Evolutionary conservation across 2,888 invertebrate genomes (phyloP), one percentile per base, ranked within the genome.

Genomic region (Tetragonula carbonaria): DNA sequence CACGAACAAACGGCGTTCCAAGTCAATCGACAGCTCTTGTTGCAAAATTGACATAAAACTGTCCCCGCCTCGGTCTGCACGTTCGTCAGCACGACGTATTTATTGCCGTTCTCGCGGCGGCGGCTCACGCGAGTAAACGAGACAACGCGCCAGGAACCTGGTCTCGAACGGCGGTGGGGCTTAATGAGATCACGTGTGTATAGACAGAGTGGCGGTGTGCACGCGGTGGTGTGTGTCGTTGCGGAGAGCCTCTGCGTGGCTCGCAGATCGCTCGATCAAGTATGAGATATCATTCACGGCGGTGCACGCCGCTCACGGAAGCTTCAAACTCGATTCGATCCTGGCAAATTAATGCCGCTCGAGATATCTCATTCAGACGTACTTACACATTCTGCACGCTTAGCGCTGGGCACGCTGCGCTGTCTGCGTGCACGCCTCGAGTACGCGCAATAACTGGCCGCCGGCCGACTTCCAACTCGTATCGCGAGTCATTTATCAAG

Each of bases 261-360:
- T 55, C 71, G 78, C 72, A 59, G 76, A 66, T 67, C 75, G 74
- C 71, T 87, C 82, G 91, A 91, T 91, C 89, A 81, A 81, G 87
- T 86, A 88, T 81, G 84, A 91, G 92, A 91, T 91, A 90, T 86
- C 88, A 91, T 91, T 91, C 87, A 88, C 86, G 76, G 82, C 74
- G 78, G 72, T 76, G 83, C 80, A 86, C 85, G 87, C 80, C 78
- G 86, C 79, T 86, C 88, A 72, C 90, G 89, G 91, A 87, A 91
- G 91, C 92, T 78, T 86, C 87, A 70, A 80, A 71, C 82, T 82
- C 86, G 87, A 91, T 87, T 90, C 87, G 88, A 91, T 90, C 84
- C 88, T 90, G 92, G 91, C 91, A 91, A 92, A 91, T 91, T 92
- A 91, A 92, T 92, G 88, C 85, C 74, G 84, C 82, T 70, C 77